Percentiles rank a stretch among this genome's conserved stretches.
phyloP scores from a whole-genome alignment of 30 jellyfish, hydroid and myxozoan genomes.

The Hydractinia symbiolongicarpus region DNA sequence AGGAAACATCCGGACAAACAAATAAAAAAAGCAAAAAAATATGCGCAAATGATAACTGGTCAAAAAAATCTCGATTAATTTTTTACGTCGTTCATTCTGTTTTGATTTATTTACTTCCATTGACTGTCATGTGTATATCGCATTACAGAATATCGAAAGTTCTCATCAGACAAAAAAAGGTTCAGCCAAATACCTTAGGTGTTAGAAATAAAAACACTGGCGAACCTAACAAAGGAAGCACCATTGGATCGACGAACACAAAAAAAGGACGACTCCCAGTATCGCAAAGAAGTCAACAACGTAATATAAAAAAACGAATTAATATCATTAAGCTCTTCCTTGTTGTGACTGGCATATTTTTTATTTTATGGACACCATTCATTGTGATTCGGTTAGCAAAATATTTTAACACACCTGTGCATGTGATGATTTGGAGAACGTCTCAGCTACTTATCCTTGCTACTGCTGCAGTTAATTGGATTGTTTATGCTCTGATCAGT shows the following conservation, averaged over 20 bases:
- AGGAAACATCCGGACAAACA: neutral
- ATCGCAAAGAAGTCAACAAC: neutral
- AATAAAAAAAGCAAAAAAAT: slow-evolving; percentile 23
- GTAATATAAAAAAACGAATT: neutral
- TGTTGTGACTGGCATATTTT: slow-evolving; percentile 63
- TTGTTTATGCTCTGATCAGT: slow-evolving; percentile 79
- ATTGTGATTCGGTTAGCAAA: slow-evolving; percentile 55
- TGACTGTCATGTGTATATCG: slow-evolving; percentile 72
- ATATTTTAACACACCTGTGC: slow-evolving; percentile 49
- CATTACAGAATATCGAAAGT: slow-evolving; percentile 56
- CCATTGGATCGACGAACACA: neutral
- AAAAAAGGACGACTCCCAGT: neutral
- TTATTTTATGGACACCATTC: slow-evolving; percentile 88
- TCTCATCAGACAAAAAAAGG: slow-evolving; percentile 16
- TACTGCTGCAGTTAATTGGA: slow-evolving; percentile 79
- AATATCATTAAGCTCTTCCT: slow-evolving; percentile 56
- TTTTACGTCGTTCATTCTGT: slow-evolving; percentile 66
- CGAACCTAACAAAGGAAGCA: no score
- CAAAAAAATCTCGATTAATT: slow-evolving; percentile 39
- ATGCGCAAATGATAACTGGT: slow-evolving; percentile 76
- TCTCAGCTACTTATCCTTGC: slow-evolving; percentile 65
- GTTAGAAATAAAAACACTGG: neutral
- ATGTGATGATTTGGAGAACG: slow-evolving; percentile 58
- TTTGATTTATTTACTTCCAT: slow-evolving; percentile 61
- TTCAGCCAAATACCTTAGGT: neutral